Percentiles rank a stretch among this genome's conserved stretches.
Conservation (phyloP, 1,140 invertebrate genomes). For the Hormaphis cornu region DNA sequence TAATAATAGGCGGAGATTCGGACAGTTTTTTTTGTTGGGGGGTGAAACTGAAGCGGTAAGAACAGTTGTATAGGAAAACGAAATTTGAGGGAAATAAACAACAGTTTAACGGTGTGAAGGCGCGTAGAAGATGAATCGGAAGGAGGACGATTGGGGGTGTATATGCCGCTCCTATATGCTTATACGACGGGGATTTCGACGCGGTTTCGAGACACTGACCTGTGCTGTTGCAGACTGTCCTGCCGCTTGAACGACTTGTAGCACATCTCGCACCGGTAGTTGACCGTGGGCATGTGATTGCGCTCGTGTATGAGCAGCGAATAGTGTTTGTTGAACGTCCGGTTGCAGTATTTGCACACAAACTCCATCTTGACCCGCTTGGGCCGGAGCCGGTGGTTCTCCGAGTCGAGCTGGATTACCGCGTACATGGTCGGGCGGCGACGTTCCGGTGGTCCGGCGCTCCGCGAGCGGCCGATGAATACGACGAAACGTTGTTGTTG, state of each 20-base stretch:
- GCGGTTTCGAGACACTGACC: constrained; percentile 52
- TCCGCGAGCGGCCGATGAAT: neutral
- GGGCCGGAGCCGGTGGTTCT: constrained; percentile 83
- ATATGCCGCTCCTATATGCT: no score
- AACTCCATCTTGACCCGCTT: constrained; percentile 88
- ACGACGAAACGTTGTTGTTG: no score
- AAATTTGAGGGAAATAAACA: no score
- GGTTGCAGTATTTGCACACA: constrained; percentile 97
- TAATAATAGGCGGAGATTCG: no score
- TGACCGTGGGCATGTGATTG: constrained; percentile 87
- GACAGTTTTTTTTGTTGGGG: no score
- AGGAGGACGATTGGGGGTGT: no score
- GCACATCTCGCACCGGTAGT: constrained; percentile 97
- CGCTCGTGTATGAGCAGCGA: constrained; percentile 98
- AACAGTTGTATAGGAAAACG: no score
- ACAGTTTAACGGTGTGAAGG: no score
- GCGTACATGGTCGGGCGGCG: constrained; percentile 59
- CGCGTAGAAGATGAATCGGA: no score
- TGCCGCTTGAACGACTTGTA: constrained; percentile 96
- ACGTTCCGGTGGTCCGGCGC: neutral
- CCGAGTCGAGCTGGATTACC: constrained; percentile 80
- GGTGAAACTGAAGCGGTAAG: no score
- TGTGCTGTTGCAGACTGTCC: constrained; percentile 91
- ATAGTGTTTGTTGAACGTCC: constrained; percentile 98
- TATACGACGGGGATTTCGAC: neutral